A percentile compares a stretch with the other conserved stretches of the same genome.
These are phyloP conservation scores for Cepphus grylle DNA, from an alignment of 2,113 vertebrate genomes.

Conservation along the genomic window DNA sequence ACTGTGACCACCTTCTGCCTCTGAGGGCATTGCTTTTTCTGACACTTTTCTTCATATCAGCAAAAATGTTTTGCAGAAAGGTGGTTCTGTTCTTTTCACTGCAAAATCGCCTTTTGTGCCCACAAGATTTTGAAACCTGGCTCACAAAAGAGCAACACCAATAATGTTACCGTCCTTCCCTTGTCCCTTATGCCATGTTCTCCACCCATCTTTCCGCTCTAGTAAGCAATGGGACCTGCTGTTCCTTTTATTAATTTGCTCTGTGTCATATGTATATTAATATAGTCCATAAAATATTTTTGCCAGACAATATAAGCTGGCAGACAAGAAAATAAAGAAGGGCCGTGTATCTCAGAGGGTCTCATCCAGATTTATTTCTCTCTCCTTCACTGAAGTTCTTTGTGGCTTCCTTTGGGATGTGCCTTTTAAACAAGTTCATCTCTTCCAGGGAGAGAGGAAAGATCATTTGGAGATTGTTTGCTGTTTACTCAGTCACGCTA, in stretches of 20 bases:
- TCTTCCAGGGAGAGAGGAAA: conserved; percentile 61
- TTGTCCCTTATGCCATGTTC: conserved; percentile 62
- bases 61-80: not conserved
- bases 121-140: conserved; percentile 1
- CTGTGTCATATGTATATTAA: conserved; percentile 67
- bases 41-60: not conserved
- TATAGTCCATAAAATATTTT: conserved; percentile 59
- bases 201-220: conserved; percentile 66
- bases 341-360: conserved; percentile 27
- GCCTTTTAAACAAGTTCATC: conserved; percentile 66
- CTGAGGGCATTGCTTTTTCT: conserved; percentile 27
- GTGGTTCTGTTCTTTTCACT: not conserved
- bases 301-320: conserved; percentile 52
- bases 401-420: conserved; percentile 26
- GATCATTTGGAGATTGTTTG: conserved; percentile 78
- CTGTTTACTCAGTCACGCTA: conserved; percentile 80
- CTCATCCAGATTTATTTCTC: conserved; percentile 43
- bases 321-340: conserved; percentile 41
- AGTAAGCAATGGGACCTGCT: conserved; percentile 65
- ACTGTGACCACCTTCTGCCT: conserved; percentile 46
- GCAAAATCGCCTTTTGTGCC: not conserved
- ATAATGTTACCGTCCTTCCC: conserved; percentile 29
- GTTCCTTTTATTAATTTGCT: conserved; percentile 70
- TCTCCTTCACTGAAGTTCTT: conserved; percentile 51
- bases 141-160: conserved; percentile 31